Conservation (phyloP, 2,113 vertebrate species). For the Progne subis region DNA sequence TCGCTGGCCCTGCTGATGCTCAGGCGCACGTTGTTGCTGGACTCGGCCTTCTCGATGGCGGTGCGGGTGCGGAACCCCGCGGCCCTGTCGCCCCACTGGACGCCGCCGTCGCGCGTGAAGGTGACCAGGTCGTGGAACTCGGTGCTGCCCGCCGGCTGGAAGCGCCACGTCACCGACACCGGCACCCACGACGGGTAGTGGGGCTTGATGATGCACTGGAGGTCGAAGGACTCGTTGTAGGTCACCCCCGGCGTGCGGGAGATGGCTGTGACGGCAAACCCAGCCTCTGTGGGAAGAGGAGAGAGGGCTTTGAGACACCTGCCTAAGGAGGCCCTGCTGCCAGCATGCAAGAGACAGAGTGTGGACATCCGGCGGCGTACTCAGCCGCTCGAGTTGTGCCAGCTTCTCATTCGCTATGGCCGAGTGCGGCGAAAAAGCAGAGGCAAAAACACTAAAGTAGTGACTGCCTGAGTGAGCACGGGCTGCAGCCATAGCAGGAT, state of each 20-base stretch:
- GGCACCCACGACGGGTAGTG: conserved; percentile 89
- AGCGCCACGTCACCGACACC: conserved; percentile 91
- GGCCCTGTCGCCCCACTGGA: conserved; percentile 90
- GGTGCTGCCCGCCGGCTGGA: conserved; percentile 80
- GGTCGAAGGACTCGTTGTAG: conserved; percentile 91
- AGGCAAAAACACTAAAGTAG: rapidly evolving
- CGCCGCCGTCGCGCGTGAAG: conserved; percentile 89
- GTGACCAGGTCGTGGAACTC: conserved; percentile 92
- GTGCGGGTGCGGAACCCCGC: conserved; percentile 87
- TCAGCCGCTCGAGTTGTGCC: rapidly evolving
- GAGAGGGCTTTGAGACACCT: neutral
- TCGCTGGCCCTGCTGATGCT: conserved; percentile 91
- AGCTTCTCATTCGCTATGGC: neutral
- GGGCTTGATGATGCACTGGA: conserved; percentile 95
- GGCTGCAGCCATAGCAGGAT: neutral
- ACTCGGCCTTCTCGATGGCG: conserved; percentile 88
- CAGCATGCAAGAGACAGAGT: neutral
- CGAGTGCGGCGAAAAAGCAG: neutral
- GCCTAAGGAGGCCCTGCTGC: neutral
- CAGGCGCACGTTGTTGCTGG: conserved; percentile 92
- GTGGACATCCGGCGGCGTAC: neutral
- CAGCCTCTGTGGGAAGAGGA: conserved; percentile 79
- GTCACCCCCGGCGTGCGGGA: conserved; percentile 91
- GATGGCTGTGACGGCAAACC: conserved; percentile 92
- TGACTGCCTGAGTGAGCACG: rapidly evolving